These are phyloP conservation scores for Poicephalus meyeri DNA, from an alignment of 2,113 vertebrate species.

Conservation along the genomic window DNA sequence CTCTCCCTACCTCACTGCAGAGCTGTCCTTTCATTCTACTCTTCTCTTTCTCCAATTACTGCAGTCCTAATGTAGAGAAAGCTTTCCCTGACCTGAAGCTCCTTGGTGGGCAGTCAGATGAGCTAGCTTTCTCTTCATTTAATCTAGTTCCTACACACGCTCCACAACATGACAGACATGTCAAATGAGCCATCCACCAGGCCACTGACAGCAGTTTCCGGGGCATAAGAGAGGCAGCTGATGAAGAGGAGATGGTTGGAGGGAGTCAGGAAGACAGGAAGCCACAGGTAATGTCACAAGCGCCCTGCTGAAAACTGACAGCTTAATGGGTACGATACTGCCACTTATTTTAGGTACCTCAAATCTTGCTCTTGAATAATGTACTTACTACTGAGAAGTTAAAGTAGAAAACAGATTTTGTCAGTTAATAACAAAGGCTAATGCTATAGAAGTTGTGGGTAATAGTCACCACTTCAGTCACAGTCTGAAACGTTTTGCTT, in stretches of 20 bases:
- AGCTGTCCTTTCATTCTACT: neutral
- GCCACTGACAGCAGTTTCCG: slow-evolving; percentile 14
- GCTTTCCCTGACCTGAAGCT: neutral
- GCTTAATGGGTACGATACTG: slow-evolving; percentile 23
- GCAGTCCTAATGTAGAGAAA: neutral
- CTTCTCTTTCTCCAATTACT: slow-evolving; percentile 22
- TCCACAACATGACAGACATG: slow-evolving; percentile 11
- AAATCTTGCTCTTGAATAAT: slow-evolving; percentile 24
- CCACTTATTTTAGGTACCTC: neutral
- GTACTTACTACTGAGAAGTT: neutral
- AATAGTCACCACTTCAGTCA: neutral
- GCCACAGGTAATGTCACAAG: slow-evolving; percentile 1
- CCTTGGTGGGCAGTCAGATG: neutral
- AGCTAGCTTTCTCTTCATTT: slow-evolving; percentile 11
- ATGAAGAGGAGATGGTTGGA: slow-evolving; percentile 15
- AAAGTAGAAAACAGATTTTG: slow-evolving; percentile 8
- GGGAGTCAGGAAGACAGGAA: slow-evolving; percentile 16
- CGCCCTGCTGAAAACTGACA: slow-evolving; percentile 37
- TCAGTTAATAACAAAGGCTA: neutral
- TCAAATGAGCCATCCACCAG: slow-evolving; percentile 21
- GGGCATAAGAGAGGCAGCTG: slow-evolving; percentile 3
- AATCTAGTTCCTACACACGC: neutral
- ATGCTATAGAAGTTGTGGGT: neutral
- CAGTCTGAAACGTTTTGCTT: neutral
- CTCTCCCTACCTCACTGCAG: neutral